phyloP scores from a whole-genome alignment of 1,140 invertebrate species.

The Cydia strobilella region DNA sequence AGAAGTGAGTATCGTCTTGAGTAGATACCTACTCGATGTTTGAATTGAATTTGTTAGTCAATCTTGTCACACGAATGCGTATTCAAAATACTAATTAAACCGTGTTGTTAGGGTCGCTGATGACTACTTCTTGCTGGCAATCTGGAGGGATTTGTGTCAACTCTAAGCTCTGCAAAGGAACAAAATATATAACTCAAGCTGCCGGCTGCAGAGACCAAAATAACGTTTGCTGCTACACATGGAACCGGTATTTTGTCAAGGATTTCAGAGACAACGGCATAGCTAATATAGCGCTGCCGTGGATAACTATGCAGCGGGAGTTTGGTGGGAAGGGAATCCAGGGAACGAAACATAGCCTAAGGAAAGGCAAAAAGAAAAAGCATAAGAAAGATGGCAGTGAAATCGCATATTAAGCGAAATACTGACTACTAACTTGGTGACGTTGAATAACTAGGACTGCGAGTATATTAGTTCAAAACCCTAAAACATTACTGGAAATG shows the following conservation, averaged over 20 bases:
- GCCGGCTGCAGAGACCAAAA: constrained; percentile 63
- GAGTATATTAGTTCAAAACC: not conserved
- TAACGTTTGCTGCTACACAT: constrained; percentile 68
- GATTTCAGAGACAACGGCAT: constrained; percentile 58
- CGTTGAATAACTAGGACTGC: not conserved
- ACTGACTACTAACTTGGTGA: not conserved
- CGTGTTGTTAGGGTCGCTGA: constrained; percentile 55
- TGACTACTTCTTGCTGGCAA: constrained; percentile 61
- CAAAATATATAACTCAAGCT: constrained; percentile 55
- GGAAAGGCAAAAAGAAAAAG: constrained; percentile 30
- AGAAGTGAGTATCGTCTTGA: constrained; percentile 3
- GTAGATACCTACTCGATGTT: not conserved
- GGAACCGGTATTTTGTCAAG: constrained; percentile 59
- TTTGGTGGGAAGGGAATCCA: constrained; percentile 61
- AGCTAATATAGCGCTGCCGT: constrained; percentile 51
- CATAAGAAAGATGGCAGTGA: constrained; percentile 3
- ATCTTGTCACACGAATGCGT: not conserved
- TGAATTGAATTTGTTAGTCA: not conserved
- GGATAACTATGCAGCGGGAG: constrained; percentile 43
- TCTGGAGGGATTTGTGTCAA: constrained; percentile 65
- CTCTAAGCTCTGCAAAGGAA: constrained; percentile 55
- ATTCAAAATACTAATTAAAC: constrained; percentile 24
- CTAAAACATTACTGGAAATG: not conserved
- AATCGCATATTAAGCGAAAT: not conserved
- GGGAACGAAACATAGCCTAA: constrained; percentile 42